Base-by-base conservation (phyloP, 2,888 invertebrate genomes). In the Drosophila kuntzei region DNA sequence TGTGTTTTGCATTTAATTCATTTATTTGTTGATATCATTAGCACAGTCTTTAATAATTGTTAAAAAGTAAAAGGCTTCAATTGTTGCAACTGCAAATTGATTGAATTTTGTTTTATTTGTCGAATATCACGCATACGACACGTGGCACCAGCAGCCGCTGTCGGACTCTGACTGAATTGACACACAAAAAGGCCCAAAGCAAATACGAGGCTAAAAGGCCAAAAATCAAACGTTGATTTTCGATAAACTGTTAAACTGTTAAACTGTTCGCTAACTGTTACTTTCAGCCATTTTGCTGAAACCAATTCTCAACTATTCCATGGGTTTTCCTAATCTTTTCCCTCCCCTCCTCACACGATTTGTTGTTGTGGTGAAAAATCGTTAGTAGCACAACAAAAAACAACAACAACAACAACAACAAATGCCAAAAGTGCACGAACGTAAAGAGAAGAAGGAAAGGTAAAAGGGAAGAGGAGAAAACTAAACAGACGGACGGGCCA, bases 391-490 rank as follows among this genome's bases (percentile, higher is more conserved):
- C 41, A 41, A 41, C 41, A 25, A 43, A 8, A 66, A 58, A 39
- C 47, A 66, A 61, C 46, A 71, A 54, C 63, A 66, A 61, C 46
- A 71, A 54, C 63, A 60, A 66, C 68, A 82, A 74, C 65, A 78
- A 84, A 80, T 72, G 77, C 83, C 66, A 74, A 87, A 78, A 86
- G 75, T 83, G 89, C 87, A 87, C 87, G 89, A 84, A 80, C 57
- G 46, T 22, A 41, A 54, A 47, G 47, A 43, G 34, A 32, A 46
- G 43, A 18, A 34, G 44, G 39, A 32, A 46, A 22, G 43, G 36
- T 1, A 11, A 34, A 36, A 20, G 36, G 22, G 9, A 36, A n/a
- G 22, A 34, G n/a, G 14, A 14, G 43, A 7, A 20, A 29, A 37
- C 44, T 37, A 53, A 65, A 69, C 71, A 51, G 63, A 61, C 43